Conservation (phyloP, 1,140 invertebrate species). For the Lepidurus packardi region DNA sequence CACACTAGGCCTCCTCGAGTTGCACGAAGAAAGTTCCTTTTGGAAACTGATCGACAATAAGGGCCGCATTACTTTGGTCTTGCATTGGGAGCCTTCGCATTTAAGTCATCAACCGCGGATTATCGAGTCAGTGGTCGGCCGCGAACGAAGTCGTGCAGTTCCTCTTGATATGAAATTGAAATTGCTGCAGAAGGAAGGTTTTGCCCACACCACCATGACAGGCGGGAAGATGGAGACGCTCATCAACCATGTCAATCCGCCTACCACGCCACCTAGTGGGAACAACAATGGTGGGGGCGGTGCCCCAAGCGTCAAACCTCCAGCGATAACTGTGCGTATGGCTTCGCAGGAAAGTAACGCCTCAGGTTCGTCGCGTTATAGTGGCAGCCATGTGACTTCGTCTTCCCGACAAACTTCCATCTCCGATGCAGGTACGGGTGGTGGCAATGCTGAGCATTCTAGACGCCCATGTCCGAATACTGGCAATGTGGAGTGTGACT, state of each 20-base stretch:
- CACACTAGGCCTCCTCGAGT: slow-evolving; percentile 47
- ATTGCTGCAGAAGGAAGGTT: slow-evolving; percentile 47
- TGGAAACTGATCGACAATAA: slow-evolving; percentile 97
- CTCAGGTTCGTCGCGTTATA: slow-evolving; percentile 4
- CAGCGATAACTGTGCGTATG: background rate
- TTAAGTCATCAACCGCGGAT: slow-evolving; percentile 24
- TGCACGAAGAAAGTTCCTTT: slow-evolving; percentile 54
- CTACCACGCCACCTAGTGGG: slow-evolving; percentile 44
- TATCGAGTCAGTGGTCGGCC: slow-evolving; percentile 29
- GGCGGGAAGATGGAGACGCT: slow-evolving; percentile 50
- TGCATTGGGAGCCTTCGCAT: slow-evolving; percentile 75
- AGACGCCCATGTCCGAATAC: slow-evolving; percentile 29
- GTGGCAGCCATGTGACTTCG: slow-evolving; percentile 28
- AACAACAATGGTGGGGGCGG: background rate
- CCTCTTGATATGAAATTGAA: slow-evolving; percentile 36
- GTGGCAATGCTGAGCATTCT: slow-evolving; percentile 35
- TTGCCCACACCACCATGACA: slow-evolving; percentile 40
- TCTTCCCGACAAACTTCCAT: slow-evolving; percentile 54
- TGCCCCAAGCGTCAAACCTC: slow-evolving; percentile 13
- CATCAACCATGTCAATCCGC: slow-evolving; percentile 69
- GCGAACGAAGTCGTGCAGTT: slow-evolving; percentile 27
- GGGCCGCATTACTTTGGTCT: slow-evolving; percentile 83
- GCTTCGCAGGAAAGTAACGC: slow-evolving; percentile 12
- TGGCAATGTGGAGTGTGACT: slow-evolving; percentile 70
- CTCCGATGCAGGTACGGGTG: slow-evolving; percentile 54